These are phyloP conservation scores for Oxyteleia sp. DNA, from an alignment of 2,888 invertebrate genomes.

Conservation along the genomic window DNA sequence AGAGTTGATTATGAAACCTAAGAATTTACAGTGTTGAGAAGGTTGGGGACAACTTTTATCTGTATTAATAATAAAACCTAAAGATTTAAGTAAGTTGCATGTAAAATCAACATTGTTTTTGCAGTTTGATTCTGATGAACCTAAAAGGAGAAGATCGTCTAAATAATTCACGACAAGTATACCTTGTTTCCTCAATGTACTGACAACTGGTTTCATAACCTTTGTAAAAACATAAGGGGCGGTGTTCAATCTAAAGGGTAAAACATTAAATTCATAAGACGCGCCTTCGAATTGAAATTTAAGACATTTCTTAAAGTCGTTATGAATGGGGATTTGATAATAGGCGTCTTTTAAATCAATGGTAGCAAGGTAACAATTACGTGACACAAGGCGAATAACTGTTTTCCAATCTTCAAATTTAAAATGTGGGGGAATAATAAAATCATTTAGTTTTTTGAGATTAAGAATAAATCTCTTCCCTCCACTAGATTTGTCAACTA, in stretches of 20 bases:
- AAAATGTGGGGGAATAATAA: slow-evolving; percentile 42
- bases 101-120: slow-evolving; percentile 16
- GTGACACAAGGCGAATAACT: slow-evolving; percentile 17
- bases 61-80: slow-evolving; percentile 43
- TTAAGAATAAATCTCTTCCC: too few relatives aligned
- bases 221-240: slow-evolving; percentile 45
- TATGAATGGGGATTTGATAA: slow-evolving; percentile 39
- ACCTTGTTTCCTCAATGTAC: slow-evolving; percentile 25
- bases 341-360: slow-evolving; percentile 65
- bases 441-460: too few relatives aligned
- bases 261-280: slow-evolving; percentile 62
- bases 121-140: slow-evolving; percentile 14
- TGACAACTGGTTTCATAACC: slow-evolving; percentile 52
- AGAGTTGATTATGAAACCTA: slow-evolving; percentile 38
- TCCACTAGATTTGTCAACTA: slow-evolving; percentile 31
- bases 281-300: slow-evolving; percentile 46
- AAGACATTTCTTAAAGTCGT: slow-evolving; percentile 46
- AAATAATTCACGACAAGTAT: slow-evolving; percentile 45
- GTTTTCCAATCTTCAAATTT: too few relatives aligned
- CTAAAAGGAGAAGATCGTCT: slow-evolving; percentile 53
- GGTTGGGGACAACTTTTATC: background rate
- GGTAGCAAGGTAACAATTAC: slow-evolving; percentile 36
- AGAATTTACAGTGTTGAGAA: slow-evolving; percentile 4
- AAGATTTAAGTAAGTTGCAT: slow-evolving; percentile 12
- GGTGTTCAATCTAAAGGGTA: slow-evolving; percentile 72